Conservation (phyloP, 2,113 vertebrate species). For the human (Homo sapiens) region DNA sequence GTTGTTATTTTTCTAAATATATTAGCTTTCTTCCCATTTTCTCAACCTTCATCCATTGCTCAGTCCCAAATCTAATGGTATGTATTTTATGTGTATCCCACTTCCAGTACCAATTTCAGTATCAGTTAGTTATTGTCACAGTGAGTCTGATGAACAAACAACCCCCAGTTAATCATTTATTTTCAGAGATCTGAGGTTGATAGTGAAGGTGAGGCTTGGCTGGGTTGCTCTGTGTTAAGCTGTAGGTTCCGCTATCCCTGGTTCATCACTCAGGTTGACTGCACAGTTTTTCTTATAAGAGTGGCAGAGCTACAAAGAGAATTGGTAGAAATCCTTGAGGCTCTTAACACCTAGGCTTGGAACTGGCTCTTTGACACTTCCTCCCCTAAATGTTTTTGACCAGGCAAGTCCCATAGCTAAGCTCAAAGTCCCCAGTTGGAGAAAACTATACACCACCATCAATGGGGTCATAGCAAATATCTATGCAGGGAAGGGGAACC, state of each 20-base stretch:
- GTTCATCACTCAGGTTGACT: neutral
- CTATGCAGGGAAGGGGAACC: neutral
- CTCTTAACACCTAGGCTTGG: neutral
- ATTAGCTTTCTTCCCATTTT: neutral
- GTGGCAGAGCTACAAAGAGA: neutral
- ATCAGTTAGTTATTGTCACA: neutral
- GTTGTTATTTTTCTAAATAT: neutral
- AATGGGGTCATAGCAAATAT: neutral
- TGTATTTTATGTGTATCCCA: neutral
- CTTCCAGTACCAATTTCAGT: neutral
- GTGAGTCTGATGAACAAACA: neutral
- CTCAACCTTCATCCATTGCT: neutral
- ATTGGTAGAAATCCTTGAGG: neutral
- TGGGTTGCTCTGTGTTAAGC: neutral
- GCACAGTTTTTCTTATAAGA: neutral
- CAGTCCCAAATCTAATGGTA: neutral
- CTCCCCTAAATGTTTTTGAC: neutral
- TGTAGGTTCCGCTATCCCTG: neutral
- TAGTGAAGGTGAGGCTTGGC: neutral
- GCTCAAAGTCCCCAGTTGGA: neutral
- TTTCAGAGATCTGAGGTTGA: neutral
- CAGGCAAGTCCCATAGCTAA: neutral
- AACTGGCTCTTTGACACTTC: neutral
- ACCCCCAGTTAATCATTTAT: neutral
- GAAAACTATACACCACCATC: neutral